Percentiles rank a stretch among this genome's conserved stretches.
phyloP scores from a whole-genome alignment of 2,888 invertebrate genomes.

The Campopleginae sp. region DNA sequence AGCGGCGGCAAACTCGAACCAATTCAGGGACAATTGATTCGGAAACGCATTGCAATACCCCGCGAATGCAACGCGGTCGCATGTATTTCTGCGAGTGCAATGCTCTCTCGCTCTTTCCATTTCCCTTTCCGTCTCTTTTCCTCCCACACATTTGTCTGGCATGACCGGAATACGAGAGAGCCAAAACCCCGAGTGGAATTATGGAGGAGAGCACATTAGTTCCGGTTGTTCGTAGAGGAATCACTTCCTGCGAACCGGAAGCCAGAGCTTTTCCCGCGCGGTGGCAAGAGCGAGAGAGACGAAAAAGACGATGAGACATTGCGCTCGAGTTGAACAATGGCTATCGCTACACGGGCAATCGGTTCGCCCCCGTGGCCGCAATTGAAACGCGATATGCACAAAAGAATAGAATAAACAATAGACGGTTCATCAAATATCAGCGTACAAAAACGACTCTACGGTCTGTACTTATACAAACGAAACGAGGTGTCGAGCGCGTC shows the following conservation, averaged over 20 bases:
- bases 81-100: conserved; percentile 22
- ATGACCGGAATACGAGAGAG: conserved; percentile 34
- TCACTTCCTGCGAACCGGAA: conserved; percentile 59
- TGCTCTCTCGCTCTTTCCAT: neutral
- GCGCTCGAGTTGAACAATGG: neutral
- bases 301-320: neutral
- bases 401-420: neutral
- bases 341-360: conserved; percentile 7
- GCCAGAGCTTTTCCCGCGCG: conserved; percentile 35
- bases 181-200: conserved; percentile 50
- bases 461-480: neutral
- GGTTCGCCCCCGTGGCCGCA: conserved; percentile 24
- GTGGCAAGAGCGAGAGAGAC: neutral
- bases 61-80: conserved; percentile 45
- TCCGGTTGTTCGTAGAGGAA: conserved; percentile 60
- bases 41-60: conserved; percentile 57
- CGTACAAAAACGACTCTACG: neutral
- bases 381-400: conserved; percentile 17
- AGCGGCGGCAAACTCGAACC: conserved; percentile 56
- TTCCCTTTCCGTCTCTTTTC: conserved; percentile 9
- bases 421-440: neutral
- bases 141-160: neutral
- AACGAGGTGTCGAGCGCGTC: neutral
- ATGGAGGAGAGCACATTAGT: conserved; percentile 56
- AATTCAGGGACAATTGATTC: conserved; percentile 64